A percentile compares a stretch with the other conserved stretches of the same genome.
Evolutionary conservation across 2,113 vertebrate genomes (phyloP).

Genomic region (Elanus axillaris): DNA sequence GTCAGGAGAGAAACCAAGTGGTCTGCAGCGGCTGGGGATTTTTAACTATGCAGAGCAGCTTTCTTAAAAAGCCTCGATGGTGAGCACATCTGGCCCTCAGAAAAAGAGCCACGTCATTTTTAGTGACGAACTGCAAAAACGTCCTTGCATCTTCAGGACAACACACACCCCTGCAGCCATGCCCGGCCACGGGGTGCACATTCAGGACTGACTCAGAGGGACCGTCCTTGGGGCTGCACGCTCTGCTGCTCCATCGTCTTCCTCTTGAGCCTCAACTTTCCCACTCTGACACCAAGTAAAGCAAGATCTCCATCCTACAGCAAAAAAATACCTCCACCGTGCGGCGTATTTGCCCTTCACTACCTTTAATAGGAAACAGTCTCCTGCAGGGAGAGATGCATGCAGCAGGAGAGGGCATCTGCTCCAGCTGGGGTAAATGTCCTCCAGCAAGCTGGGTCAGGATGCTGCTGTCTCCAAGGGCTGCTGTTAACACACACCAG

Average conservation of each 20-base stretch:
- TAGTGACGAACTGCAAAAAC: neutral
- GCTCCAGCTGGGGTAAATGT: neutral
- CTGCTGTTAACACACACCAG: neutral
- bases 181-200: neutral
- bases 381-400: neutral
- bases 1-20: neutral
- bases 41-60: constrained; percentile 15
- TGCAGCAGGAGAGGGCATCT: neutral
- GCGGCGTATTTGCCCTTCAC: fast-evolving
- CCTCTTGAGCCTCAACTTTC: neutral
- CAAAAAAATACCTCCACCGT: neutral
- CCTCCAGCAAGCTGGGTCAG: neutral
- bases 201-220: neutral
- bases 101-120: neutral
- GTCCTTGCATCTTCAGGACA: neutral
- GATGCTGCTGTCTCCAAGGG: neutral
- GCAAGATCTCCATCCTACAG: neutral
- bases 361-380: neutral
- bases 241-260: neutral
- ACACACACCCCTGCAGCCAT: neutral
- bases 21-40: neutral
- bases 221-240: neutral
- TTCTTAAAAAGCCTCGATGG: neutral
- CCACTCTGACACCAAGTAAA: neutral
- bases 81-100: constrained; percentile 17